Evolutionary conservation across 1,140 invertebrate species (phyloP).

Genomic region (Zaprionus tsacasi): DNA sequence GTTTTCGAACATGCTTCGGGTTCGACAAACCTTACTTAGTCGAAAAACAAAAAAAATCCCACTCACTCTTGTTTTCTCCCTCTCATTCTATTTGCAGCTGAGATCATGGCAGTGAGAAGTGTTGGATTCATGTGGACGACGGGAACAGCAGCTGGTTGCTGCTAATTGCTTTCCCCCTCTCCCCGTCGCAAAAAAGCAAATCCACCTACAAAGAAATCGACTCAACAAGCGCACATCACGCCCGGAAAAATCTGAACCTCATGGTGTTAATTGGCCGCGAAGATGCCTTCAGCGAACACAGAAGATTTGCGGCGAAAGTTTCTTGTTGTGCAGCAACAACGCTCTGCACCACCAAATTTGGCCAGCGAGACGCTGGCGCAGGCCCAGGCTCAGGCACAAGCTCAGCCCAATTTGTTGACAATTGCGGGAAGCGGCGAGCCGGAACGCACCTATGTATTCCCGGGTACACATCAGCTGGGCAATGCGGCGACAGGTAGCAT

Average conservation of each 20-base stretch:
- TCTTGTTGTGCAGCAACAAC: conserved; percentile 80
- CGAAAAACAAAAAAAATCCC: neutral
- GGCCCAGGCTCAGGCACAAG: conserved; percentile 21
- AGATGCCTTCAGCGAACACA: conserved; percentile 82
- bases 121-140: conserved; percentile 28
- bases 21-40: conserved; percentile 28
- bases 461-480: conserved; percentile 67
- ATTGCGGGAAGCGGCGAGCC: conserved; percentile 79
- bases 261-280: conserved; percentile 74
- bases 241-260: conserved; percentile 47
- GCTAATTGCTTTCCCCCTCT: conserved; percentile 19
- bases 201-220: conserved; percentile 14
- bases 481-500: conserved; percentile 63
- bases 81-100: conserved; percentile 19
- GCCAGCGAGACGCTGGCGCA: conserved; percentile 40
- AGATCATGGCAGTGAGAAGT: conserved; percentile 34
- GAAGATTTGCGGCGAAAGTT: conserved; percentile 84
- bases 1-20: conserved; percentile 38
- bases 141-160: conserved; percentile 15
- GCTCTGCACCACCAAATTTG: conserved; percentile 75
- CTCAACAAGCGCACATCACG: conserved; percentile 7
- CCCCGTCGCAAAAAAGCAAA: neutral
- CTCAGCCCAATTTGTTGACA: conserved; percentile 25
- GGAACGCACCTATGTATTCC: conserved; percentile 87
- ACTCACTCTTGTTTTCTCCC: neutral